A percentile compares a stretch with the other conserved stretches of the same genome.
phyloP scores from a whole-genome alignment of 2,888 invertebrate genomes.

The Serripes groenlandicus region DNA sequence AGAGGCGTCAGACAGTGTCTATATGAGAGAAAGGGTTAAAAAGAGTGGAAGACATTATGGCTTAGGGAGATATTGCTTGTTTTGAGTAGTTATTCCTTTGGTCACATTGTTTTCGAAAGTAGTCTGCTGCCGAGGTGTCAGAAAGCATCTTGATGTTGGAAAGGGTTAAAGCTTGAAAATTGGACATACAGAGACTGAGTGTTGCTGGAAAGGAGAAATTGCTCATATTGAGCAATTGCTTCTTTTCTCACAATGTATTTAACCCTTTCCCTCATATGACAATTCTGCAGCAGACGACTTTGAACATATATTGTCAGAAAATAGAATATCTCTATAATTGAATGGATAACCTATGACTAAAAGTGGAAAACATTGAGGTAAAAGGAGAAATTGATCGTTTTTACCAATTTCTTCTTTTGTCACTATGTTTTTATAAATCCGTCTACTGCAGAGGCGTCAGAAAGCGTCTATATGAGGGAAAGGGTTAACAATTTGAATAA shows the following conservation, averaged over 20 bases:
- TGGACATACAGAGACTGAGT: not conserved
- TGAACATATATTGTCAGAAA: not conserved
- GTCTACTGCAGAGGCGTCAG: no score
- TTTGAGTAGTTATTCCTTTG: not conserved
- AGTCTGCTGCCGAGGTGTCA: not conserved
- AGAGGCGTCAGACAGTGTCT: no score
- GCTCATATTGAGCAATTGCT: not conserved
- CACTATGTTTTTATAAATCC: no score
- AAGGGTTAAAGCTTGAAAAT: not conserved
- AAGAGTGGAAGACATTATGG: not conserved
- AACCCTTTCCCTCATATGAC: not conserved
- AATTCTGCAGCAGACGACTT: not conserved
- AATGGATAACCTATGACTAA: not conserved
- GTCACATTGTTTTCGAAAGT: not conserved
- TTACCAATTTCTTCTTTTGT: not conserved
- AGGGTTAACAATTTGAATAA: no score
- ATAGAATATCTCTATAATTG: not conserved
- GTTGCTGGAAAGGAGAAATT: not conserved
- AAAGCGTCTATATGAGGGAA: no score
- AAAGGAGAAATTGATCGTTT: not conserved
- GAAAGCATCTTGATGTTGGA: not conserved
- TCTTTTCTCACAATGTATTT: not conserved
- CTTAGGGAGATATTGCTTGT: not conserved
- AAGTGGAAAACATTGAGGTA: not conserved
- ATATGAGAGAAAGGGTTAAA: not conserved